Evolutionary conservation across 2,888 invertebrate species (phyloP).

Genomic region (Platycnemis pennipes): DNA sequence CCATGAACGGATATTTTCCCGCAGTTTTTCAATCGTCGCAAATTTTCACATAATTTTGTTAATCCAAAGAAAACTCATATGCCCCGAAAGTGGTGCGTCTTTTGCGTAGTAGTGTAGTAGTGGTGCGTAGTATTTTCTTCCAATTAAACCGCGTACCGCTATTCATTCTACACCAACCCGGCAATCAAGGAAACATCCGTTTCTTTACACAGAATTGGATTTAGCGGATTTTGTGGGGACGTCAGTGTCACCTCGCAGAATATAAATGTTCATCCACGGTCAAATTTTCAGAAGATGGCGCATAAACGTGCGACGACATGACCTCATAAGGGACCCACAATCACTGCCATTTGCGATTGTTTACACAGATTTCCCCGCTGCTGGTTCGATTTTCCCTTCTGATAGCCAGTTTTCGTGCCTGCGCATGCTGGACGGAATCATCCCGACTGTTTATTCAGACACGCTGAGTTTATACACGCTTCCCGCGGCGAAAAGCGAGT

Average conservation of each 20-base stretch:
- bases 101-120: too few species aligned
- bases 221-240: too few species aligned
- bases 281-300: background rate
- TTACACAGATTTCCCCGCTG: background rate
- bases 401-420: background rate
- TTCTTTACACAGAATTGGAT: too few species aligned
- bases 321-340: background rate
- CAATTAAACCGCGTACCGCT: too few species aligned
- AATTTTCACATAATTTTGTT: too few species aligned
- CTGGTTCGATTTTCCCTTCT: background rate
- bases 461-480: background rate
- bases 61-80: too few species aligned
- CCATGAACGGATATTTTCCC: too few species aligned
- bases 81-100: too few species aligned
- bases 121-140: too few species aligned
- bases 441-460: background rate
- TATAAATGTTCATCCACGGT: background rate
- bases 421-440: background rate
- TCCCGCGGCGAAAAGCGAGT: background rate
- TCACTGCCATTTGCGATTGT: background rate
- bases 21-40: too few species aligned
- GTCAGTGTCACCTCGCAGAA: background rate
- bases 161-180: too few species aligned
- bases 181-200: too few species aligned
- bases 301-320: background rate